Base-by-base conservation (phyloP, 2,888 invertebrate genomes). In the Aspidapion aeneum region DNA sequence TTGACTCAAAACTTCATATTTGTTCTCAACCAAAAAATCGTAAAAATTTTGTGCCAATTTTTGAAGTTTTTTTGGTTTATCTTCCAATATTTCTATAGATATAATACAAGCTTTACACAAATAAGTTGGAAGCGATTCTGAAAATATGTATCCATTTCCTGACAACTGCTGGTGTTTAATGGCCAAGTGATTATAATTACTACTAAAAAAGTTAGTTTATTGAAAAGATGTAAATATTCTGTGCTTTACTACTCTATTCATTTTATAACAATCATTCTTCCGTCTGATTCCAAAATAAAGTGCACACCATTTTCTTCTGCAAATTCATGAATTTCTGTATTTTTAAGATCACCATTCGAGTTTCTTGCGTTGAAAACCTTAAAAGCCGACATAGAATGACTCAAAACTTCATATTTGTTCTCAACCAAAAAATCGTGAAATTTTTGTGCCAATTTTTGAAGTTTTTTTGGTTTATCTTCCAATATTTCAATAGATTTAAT, bases 151-250 rank as follows among this genome's bases (percentile, higher is more conserved):
- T 0, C 94, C 92, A 80, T 92, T 81, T 2, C 94, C 94, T 12
- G 93, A 91, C 0, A 95, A 82, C n/a, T 93, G 83, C 78, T 98
- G 98, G 78, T 98, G 98, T 73, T 98, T 98, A 0, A 98, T 91
- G 55, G 97, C 90, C 75, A 90, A 96, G 64, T 93, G 89, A n/a
- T n/a, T n/a, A n/a, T n/a, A n/a, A n/a, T n/a, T n/a, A n/a, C n/a
- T n/a, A n/a, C n/a, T n/a, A n/a, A n/a, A n/a, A n/a, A n/a, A n/a
- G n/a, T n/a, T n/a, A n/a, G n/a, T n/a, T n/a, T n/a, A n/a, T n/a
- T n/a, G n/a, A n/a, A n/a, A n/a, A n/a, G n/a, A n/a, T n/a, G n/a
- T n/a, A n/a, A n/a, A n/a, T n/a, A n/a, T n/a, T n/a, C n/a, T n/a
- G n/a, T n/a, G n/a, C n/a, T n/a, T n/a, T n/a, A n/a, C n/a, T n/a